Base-by-base conservation (phyloP, 2,888 invertebrate genomes). In the Agonopterix alstromeriana region DNA sequence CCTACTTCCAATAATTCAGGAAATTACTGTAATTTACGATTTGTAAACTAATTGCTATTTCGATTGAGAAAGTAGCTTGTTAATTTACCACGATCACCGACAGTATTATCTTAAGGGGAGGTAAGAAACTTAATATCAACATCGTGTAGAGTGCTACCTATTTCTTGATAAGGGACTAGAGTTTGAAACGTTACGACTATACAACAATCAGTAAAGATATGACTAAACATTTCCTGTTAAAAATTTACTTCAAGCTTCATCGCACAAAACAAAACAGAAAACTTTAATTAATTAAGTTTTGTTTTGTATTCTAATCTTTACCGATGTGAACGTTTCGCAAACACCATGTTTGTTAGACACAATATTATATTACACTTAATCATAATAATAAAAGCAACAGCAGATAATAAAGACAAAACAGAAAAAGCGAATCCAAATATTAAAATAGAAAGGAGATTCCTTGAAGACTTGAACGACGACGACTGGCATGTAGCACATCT, bases 401-500 rank as follows among this genome's bases (percentile, higher is more conserved):
- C 27, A 27, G 27, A 27, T 27, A 27, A 27, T 27, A 1, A 27
- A 5, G 27, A 27, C 27, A 27, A 27, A 27, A 38, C 10, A 38
- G 38, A 38, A 10, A 38, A 38, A n/a, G 38, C 38, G 4, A 10
- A 38, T 38, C n/a, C n/a, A n/a, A 3, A 17, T 17, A 38, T 38
- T 3, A 38, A 27, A 0, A n/a, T 27, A 3, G 56, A 60, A 2
- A 67, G 72, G 54, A 65, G 73, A 44, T 70, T 73, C 45, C 2
- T 66, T 5, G 65, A 74, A 8, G 62, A 71, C 10, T 27, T 72
- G 8, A 52, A 66, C 7, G 73, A 77, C 14, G 49, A 61, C 8
- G 68, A 79, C 10, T 82, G 79, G 78, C 73, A 78, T 14, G 53
- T 78, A 1, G 61, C 73, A 1, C 77, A 79, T 51, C 60, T 80